A percentile compares a stretch with the other conserved stretches of the same genome.
phyloP scores from a whole-genome alignment of 2,888 invertebrate genomes.

The Uloborus plumipes region DNA sequence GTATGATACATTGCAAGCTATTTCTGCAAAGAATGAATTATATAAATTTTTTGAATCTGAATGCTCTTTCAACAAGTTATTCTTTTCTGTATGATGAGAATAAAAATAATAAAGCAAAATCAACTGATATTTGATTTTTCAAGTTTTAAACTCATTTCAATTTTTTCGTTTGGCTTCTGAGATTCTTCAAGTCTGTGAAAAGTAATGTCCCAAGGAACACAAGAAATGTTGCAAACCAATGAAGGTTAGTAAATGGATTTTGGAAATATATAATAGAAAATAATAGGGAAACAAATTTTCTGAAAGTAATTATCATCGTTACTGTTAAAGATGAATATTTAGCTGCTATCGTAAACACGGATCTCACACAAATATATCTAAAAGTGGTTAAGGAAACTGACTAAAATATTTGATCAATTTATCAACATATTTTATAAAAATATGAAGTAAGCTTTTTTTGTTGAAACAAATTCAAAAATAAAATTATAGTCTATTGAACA shows the following conservation, averaged over 20 bases:
- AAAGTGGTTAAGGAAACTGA: slow-evolving; percentile 26
- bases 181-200: slow-evolving; percentile 79
- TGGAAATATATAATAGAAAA: slow-evolving; percentile 95
- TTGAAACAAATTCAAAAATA: too few species aligned
- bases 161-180: slow-evolving; percentile 17
- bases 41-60: too few species aligned
- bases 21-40: too few species aligned
- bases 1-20: not conserved
- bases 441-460: too few species aligned
- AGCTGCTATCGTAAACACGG: slow-evolving; percentile 93
- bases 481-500: too few species aligned
- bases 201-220: slow-evolving; percentile 94
- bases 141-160: slow-evolving; percentile 12
- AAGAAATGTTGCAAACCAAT: slow-evolving; percentile 90
- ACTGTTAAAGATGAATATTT: slow-evolving; percentile 95
- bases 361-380: slow-evolving; percentile 89
- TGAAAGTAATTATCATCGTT: slow-evolving; percentile 92
- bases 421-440: too few species aligned
- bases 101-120: not conserved
- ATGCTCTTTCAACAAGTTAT: too few species aligned
- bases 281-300: slow-evolving; percentile 95
- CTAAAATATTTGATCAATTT: not conserved
- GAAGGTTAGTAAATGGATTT: slow-evolving; percentile 91
- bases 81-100: not conserved
- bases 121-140: not conserved